Evolutionary conservation across 2,797 vertebrate species (phyloP).

Genomic region (Gymnoscopelus braueri): DNA sequence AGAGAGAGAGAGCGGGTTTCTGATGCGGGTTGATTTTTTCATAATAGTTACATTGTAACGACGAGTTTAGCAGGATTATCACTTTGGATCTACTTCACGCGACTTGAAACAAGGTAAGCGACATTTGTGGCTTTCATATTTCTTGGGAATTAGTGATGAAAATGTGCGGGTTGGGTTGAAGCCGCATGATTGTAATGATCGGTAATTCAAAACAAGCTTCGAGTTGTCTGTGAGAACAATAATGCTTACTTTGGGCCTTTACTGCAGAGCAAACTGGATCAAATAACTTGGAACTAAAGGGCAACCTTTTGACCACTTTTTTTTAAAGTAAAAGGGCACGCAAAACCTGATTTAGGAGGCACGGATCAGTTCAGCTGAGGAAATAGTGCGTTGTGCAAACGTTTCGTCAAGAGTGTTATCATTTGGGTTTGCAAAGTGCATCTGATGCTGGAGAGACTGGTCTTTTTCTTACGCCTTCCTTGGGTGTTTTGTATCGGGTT

Average conservation of each 20-base stretch:
- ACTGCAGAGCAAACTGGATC: neutral
- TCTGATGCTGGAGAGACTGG: slow-evolving; percentile 5
- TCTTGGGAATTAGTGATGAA: neutral
- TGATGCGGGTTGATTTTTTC: slow-evolving; percentile 77
- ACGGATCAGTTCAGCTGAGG: slow-evolving; percentile 18
- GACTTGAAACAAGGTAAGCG: slow-evolving; percentile 66
- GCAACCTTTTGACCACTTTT: neutral
- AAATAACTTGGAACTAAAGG: slow-evolving; percentile 8
- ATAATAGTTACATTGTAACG: slow-evolving; percentile 65
- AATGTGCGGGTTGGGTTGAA: slow-evolving; percentile 30
- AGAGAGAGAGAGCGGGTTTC: slow-evolving; percentile 64
- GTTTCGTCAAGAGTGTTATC: slow-evolving; percentile 35
- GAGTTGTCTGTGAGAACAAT: slow-evolving; percentile 63
- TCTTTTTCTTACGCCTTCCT: neutral
- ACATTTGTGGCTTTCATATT: neutral
- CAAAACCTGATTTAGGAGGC: neutral
- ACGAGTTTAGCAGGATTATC: slow-evolving; percentile 42
- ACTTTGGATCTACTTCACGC: slow-evolving; percentile 45
- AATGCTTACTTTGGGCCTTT: slow-evolving; percentile 38
- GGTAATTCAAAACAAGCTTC: slow-evolving; percentile 60
- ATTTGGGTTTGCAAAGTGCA: slow-evolving; percentile 30
- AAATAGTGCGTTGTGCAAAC: slow-evolving; percentile 12
- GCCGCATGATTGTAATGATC: slow-evolving; percentile 16
- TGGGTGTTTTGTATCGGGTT: too few species aligned
- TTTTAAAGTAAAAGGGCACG: neutral